These are phyloP conservation scores for Sprattus sprattus DNA, from an alignment of 2,113 vertebrate genomes.

Conservation along the genomic window DNA sequence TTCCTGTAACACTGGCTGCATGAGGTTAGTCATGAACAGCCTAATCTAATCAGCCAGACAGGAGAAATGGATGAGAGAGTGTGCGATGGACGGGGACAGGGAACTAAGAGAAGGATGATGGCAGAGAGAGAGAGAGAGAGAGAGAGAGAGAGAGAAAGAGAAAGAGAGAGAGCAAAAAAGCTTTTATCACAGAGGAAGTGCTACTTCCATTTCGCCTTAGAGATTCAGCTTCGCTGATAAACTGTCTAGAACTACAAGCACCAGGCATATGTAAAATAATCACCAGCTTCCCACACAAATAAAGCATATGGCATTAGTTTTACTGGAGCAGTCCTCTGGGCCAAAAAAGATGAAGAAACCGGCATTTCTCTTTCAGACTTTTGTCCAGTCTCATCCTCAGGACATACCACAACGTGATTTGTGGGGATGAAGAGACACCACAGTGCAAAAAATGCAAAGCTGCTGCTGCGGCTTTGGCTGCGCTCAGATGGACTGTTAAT, in stretches of 20 bases:
- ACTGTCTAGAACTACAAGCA: background rate
- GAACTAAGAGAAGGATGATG: background rate
- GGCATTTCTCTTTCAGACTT: background rate
- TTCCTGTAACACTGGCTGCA: background rate
- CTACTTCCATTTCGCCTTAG: background rate
- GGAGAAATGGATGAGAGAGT: background rate
- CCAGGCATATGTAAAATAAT: background rate
- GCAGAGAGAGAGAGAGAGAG: background rate
- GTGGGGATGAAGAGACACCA: background rate
- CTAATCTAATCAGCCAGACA: slow-evolving; percentile 8
- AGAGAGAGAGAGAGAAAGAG: background rate
- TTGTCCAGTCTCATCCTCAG: background rate
- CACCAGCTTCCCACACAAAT: background rate
- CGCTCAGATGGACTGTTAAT: background rate
- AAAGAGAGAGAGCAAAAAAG: slow-evolving; percentile 17
- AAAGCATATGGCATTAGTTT: background rate
- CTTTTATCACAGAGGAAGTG: background rate
- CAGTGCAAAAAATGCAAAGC: background rate
- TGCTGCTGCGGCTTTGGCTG: background rate
- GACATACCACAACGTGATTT: background rate
- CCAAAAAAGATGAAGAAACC: background rate
- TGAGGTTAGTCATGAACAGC: background rate
- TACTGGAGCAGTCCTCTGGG: background rate
- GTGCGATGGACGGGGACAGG: background rate
- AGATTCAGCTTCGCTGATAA: background rate